A percentile compares a stretch with the other conserved stretches of the same genome.
Conservation (phyloP, 64 coral and sea anemone genomes). For the Actinia tenebrosa region DNA sequence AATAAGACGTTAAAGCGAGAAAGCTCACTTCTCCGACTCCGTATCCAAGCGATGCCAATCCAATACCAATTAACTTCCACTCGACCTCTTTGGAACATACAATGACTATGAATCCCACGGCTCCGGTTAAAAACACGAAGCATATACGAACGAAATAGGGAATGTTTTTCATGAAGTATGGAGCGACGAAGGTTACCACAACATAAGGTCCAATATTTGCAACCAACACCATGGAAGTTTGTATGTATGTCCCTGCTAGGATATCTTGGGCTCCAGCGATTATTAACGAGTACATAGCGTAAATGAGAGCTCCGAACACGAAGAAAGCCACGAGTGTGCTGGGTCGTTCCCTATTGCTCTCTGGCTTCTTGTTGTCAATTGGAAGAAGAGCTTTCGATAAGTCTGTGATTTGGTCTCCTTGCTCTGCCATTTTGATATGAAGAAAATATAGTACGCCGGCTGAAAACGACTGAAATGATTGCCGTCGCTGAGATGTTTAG, state of each 20-base stretch:
- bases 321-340: slow-evolving; percentile 75
- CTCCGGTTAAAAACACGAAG: slow-evolving; percentile 67
- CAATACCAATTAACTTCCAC: slow-evolving; percentile 79
- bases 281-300: slow-evolving; percentile 68
- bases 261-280: slow-evolving; percentile 85
- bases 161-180: slow-evolving; percentile 77
- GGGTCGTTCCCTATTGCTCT: slow-evolving; percentile 30
- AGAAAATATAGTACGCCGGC: not conserved
- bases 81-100: slow-evolving; percentile 57
- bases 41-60: slow-evolving; percentile 69
- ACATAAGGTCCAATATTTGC: slow-evolving; percentile 84
- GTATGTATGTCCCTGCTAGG: slow-evolving; percentile 77
- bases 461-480: not conserved
- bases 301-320: slow-evolving; percentile 69
- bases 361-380: not conserved
- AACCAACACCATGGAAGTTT: slow-evolving; percentile 71
- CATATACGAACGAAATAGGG: slow-evolving; percentile 67
- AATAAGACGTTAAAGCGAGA: slow-evolving; percentile 71
- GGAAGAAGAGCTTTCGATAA: not conserved
- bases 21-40: slow-evolving; percentile 83
- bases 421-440: slow-evolving; percentile 5
- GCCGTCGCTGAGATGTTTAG: too few relatives aligned
- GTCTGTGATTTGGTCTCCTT: not conserved
- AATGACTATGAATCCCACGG: slow-evolving; percentile 62
- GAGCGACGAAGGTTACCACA: slow-evolving; percentile 62